Evolutionary conservation across 2,888 invertebrate genomes (phyloP).

Genomic region (Acleris emargana): DNA sequence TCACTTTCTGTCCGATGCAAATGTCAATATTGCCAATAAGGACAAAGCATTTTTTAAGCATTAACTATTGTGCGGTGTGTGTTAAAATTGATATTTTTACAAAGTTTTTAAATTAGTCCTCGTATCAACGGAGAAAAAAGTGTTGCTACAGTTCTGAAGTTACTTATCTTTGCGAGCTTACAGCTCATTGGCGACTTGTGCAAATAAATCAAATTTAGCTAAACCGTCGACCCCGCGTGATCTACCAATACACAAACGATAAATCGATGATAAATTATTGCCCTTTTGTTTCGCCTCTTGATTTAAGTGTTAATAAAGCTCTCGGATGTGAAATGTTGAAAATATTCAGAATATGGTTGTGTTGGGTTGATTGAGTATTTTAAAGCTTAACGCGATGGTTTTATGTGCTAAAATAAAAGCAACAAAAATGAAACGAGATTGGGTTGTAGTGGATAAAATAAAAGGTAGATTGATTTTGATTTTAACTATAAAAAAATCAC

Average conservation of each 20-base stretch:
- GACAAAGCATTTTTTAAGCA: no score
- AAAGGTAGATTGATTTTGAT: no score
- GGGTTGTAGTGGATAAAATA: no score
- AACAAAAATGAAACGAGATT: no score
- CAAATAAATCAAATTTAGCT: conserved; percentile 62
- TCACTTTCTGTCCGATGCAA: no score
- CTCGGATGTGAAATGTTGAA: conserved; percentile 7
- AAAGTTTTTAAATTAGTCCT: no score
- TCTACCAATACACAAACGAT: conserved; percentile 44
- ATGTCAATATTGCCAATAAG: no score
- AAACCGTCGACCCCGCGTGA: conserved; percentile 49
- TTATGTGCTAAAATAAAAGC: no score
- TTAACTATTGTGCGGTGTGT: no score
- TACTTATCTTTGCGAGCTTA: conserved; percentile 47
- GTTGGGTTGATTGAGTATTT: conserved; percentile 1
- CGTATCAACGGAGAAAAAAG: neutral
- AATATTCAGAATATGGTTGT: neutral
- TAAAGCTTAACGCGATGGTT: neutral
- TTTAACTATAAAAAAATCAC: no score
- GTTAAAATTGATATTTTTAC: no score
- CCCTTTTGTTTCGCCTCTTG: conserved; percentile 28
- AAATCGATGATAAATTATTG: conserved; percentile 38
- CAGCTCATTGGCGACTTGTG: conserved; percentile 58
- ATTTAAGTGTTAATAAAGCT: conserved; percentile 40
- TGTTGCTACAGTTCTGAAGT: no score